phyloP scores from a whole-genome alignment of 2,888 invertebrate genomes.

The Galerucella calmariensis region DNA sequence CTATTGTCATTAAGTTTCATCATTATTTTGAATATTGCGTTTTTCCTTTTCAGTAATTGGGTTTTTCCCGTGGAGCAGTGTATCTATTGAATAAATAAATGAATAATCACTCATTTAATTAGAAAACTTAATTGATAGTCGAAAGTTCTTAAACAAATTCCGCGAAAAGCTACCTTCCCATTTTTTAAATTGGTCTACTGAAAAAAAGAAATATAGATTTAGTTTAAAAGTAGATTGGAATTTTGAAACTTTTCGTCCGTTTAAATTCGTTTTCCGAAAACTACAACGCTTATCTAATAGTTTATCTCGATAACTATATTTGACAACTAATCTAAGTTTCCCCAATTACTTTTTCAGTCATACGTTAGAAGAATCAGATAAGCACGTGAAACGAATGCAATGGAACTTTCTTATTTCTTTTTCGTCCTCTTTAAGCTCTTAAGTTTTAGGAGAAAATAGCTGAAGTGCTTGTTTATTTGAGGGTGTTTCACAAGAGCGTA shows the following conservation, averaged over 20 bases:
- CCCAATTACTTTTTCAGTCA: constrained; percentile 31
- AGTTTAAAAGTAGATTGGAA: not conserved
- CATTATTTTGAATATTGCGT: too few relatives aligned
- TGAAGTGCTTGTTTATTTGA: constrained; percentile 46
- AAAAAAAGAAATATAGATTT: not conserved
- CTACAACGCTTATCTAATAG: not conserved
- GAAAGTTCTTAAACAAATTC: not conserved
- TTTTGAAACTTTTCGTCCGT: not conserved
- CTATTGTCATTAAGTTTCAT: too few relatives aligned
- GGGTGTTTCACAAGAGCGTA: constrained; percentile 45
- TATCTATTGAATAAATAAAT: too few relatives aligned
- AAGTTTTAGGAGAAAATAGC: constrained; percentile 48
- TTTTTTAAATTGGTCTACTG: not conserved
- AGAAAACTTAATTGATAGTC: too few relatives aligned
- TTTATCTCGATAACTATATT: constrained; percentile 24
- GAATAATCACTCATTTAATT: too few relatives aligned
- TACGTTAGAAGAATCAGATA: constrained; percentile 38
- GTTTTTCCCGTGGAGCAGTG: too few relatives aligned
- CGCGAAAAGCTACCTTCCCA: not conserved
- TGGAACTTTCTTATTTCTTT: constrained; percentile 48
- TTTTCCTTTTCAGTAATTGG: too few relatives aligned
- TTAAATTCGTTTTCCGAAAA: not conserved
- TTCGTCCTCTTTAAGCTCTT: constrained; percentile 43
- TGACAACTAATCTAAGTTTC: constrained; percentile 33
- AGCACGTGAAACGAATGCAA: constrained; percentile 36